Evolutionary conservation across 2,888 invertebrate genomes (phyloP).

Genomic region (Drosophila mettleri): DNA sequence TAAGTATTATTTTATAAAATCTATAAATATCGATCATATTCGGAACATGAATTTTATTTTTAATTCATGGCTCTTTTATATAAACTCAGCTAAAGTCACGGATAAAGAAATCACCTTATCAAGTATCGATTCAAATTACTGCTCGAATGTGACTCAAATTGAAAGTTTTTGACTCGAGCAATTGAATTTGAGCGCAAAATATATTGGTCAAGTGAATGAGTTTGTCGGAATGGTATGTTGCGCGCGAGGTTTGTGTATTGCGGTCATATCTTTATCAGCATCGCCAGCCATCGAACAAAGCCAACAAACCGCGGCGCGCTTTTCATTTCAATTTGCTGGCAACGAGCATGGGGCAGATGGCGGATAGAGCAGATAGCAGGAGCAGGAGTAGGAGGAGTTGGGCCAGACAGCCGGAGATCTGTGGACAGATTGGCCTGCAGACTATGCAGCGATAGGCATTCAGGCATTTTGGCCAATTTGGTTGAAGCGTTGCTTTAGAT

Average conservation of each 20-base stretch:
- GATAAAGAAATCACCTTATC: too few species aligned
- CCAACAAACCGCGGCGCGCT: constrained; percentile 56
- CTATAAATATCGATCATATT: too few species aligned
- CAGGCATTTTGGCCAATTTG: constrained; percentile 69
- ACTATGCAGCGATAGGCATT: constrained; percentile 46
- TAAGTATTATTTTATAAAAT: too few species aligned
- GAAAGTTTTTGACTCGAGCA: too few species aligned
- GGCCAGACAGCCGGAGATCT: constrained; percentile 12
- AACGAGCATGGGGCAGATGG: constrained; percentile 19
- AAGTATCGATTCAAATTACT: too few species aligned
- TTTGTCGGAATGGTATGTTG: constrained; percentile 31
- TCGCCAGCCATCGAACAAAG: constrained; percentile 57
- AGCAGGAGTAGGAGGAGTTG: neutral
- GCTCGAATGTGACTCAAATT: too few species aligned
- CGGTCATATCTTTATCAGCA: constrained; percentile 54
- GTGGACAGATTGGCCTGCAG: constrained; percentile 45
- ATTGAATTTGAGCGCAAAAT: neutral
- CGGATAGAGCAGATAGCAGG: neutral
- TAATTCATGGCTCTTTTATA: too few species aligned
- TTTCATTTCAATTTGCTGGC: constrained; percentile 70
- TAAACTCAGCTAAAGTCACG: too few species aligned
- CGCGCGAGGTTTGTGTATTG: constrained; percentile 31
- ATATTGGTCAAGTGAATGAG: constrained; percentile 5
- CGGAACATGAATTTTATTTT: too few species aligned
- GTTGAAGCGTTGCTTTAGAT: constrained; percentile 52